Percentiles rank a stretch among this genome's conserved stretches.
These are phyloP conservation scores for Nudaria mundana DNA, from an alignment of 2,888 invertebrate species.

Conservation along the genomic window DNA sequence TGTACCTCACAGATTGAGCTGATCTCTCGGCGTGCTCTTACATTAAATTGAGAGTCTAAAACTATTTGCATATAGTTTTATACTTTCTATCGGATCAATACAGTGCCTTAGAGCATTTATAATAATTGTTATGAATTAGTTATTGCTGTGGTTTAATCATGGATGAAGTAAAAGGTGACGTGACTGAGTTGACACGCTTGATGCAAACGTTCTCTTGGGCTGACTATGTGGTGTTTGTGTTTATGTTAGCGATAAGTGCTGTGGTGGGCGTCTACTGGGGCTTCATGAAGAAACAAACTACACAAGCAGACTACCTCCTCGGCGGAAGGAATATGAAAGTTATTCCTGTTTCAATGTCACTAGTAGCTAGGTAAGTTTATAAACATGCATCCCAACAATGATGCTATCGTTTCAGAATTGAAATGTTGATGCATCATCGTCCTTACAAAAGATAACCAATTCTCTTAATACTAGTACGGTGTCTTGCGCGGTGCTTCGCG, in stretches of 20 bases:
- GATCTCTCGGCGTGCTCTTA: constrained; percentile 47
- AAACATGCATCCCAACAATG: too few species aligned
- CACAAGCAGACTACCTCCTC: constrained; percentile 87
- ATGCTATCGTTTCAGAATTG: too few species aligned
- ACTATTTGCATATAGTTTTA: constrained; percentile 27
- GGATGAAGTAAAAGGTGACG: constrained; percentile 51
- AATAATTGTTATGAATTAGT: constrained; percentile 9
- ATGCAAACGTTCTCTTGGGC: constrained; percentile 85
- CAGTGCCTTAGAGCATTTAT: too few species aligned
- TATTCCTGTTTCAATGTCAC: constrained; percentile 91
- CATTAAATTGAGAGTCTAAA: constrained; percentile 50
- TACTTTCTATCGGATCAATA: too few species aligned
- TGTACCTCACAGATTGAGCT: constrained; percentile 68
- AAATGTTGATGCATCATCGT: too few species aligned
- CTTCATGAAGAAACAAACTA: constrained; percentile 83
- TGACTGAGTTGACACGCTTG: constrained; percentile 70
- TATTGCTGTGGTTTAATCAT: constrained; percentile 32
- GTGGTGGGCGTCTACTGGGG: constrained; percentile 92
- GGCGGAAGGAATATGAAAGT: constrained; percentile 91
- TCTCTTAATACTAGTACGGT: too few species aligned
- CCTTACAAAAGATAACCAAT: too few species aligned
- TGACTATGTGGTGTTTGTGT: constrained; percentile 89
- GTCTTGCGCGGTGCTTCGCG: too few species aligned
- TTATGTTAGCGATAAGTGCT: constrained; percentile 89
- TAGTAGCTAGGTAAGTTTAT: constrained; percentile 87